phyloP scores from a whole-genome alignment of 2,888 invertebrate genomes.

The Eupithecia exiguata region DNA sequence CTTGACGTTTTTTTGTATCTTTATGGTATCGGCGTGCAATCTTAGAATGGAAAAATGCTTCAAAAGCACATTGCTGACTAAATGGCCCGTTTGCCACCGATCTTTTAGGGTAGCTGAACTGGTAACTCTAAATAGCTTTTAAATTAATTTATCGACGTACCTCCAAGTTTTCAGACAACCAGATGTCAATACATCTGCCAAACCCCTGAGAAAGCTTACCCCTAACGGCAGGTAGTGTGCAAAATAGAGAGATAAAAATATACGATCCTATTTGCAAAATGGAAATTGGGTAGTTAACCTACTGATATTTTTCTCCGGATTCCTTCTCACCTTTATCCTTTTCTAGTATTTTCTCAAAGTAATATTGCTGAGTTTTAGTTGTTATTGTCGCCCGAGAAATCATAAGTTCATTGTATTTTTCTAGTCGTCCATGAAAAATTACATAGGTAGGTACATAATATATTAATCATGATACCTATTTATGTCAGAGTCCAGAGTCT shows the following conservation, averaged over 20 bases:
- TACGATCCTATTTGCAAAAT: not conserved
- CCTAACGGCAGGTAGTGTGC: not conserved
- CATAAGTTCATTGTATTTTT: no score
- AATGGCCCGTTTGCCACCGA: not conserved
- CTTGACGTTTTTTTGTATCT: no score
- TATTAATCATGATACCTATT: no score
- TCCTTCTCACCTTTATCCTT: not conserved
- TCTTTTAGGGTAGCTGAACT: not conserved
- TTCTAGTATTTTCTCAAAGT: not conserved
- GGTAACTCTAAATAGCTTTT: not conserved
- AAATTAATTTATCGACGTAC: conserved; percentile 1
- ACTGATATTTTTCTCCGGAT: not conserved
- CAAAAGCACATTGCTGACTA: not conserved
- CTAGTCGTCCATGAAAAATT: no score
- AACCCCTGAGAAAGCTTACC: not conserved
- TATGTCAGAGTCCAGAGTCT: not conserved
- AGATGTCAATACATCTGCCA: not conserved
- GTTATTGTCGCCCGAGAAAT: no score
- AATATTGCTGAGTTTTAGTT: not conserved
- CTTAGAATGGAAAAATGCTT: not conserved
- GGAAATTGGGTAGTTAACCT: not conserved
- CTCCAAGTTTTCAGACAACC: not conserved
- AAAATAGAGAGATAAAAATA: not conserved
- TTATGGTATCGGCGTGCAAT: not conserved
- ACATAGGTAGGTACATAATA: no score